Conservation (phyloP, 2,113 vertebrate species). For the Gadus macrocephalus region DNA sequence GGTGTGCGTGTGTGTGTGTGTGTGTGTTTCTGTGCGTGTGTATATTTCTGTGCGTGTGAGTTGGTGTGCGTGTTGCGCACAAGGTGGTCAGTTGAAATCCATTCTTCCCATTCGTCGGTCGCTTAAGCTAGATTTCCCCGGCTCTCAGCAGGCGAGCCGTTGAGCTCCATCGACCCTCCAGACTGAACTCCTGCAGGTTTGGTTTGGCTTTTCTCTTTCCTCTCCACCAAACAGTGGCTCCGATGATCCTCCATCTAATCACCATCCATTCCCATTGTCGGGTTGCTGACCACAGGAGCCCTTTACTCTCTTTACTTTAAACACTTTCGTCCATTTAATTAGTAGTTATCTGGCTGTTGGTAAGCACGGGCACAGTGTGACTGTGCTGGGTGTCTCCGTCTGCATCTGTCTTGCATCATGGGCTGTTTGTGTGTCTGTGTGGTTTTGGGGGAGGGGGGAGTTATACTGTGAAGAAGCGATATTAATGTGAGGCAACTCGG, state of each 20-base stretch:
- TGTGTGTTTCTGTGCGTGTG: conserved; percentile 2
- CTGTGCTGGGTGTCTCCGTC: conserved; percentile 23
- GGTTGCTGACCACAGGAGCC: background rate
- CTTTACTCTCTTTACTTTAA: conserved; percentile 6
- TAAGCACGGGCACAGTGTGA: conserved; percentile 29
- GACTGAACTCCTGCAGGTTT: too few species aligned
- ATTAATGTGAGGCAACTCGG: conserved; percentile 48
- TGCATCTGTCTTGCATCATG: conserved; percentile 49
- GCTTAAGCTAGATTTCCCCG: too few species aligned
- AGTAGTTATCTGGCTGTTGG: conserved; percentile 48
- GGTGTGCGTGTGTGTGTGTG: conserved; percentile 5
- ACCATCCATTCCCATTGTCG: background rate
- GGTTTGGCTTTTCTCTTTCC: background rate
- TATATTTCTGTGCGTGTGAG: background rate
- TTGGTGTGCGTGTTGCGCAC: background rate
- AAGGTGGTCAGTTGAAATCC: too few species aligned
- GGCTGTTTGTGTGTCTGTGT: conserved; percentile 51
- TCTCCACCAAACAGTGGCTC: background rate
- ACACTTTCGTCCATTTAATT: conserved; percentile 47
- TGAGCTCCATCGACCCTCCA: too few species aligned
- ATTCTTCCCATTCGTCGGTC: too few species aligned
- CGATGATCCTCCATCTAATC: background rate
- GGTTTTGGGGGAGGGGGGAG: conserved; percentile 36
- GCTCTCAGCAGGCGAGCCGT: too few species aligned
- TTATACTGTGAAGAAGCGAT: conserved; percentile 37